These are phyloP conservation scores for Bradypodion pumilum DNA, from an alignment of 2,797 vertebrate genomes.

Conservation along the genomic window DNA sequence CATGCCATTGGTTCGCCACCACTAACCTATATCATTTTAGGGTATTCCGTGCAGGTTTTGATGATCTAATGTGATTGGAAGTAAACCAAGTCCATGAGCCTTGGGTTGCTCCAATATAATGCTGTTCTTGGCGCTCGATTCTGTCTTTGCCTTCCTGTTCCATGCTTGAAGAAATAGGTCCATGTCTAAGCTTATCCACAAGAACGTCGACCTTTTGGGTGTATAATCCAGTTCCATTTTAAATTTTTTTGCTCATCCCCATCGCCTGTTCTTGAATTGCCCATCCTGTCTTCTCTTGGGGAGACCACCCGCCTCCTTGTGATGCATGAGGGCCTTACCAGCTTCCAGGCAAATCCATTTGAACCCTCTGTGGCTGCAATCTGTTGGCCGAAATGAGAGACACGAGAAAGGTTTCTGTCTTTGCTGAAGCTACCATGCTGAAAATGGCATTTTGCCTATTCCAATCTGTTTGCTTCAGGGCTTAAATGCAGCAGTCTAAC, in stretches of 20 bases:
- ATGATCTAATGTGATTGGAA: no score
- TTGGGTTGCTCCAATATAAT: no score
- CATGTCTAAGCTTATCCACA: neutral
- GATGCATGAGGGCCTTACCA: no score
- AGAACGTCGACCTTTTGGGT: no score
- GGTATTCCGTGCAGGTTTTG: neutral
- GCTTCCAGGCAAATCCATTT: neutral
- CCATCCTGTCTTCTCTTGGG: neutral
- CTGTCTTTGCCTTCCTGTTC: no score
- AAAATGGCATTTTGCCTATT: rapidly evolving
- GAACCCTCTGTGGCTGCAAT: neutral
- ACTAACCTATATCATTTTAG: no score
- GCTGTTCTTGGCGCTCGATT: neutral
- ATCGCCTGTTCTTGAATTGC: rapidly evolving
- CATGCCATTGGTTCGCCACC: no score
- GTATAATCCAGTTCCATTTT: neutral
- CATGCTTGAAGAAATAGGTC: neutral
- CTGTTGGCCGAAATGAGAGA: neutral
- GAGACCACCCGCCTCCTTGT: no score
- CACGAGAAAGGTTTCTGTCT: neutral
- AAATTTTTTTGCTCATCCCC: no score
- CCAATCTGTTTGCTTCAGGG: neutral
- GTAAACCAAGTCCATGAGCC: neutral
- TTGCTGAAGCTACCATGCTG: rapidly evolving
- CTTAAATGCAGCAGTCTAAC: rapidly evolving